phyloP scores from a whole-genome alignment of 2,113 vertebrate species.

The Pachycephala philippinensis region DNA sequence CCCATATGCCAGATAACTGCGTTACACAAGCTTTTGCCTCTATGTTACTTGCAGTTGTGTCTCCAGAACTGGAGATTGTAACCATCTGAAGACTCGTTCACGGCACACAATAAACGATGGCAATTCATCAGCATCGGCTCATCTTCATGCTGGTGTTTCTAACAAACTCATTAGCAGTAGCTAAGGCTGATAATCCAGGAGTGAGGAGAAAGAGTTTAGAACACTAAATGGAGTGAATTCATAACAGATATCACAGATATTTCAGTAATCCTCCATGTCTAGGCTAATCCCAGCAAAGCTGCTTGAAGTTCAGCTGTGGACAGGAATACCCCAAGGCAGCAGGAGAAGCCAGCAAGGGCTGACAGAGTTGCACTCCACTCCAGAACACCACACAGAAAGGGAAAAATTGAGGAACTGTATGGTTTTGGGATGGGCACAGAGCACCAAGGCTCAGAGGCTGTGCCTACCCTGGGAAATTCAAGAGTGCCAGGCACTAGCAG shows the following conservation, averaged over 20 bases:
- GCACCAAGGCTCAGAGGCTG: neutral
- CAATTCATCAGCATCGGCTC: accelerated
- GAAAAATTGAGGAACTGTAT: neutral
- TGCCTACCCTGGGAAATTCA: neutral
- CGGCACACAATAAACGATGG: neutral
- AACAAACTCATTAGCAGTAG: neutral
- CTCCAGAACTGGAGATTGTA: neutral
- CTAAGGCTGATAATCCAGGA: neutral
- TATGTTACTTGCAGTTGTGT: neutral
- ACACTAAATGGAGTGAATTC: neutral
- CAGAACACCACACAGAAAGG: neutral
- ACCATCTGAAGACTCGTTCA: neutral
- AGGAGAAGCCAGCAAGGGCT: neutral
- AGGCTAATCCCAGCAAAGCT: neutral
- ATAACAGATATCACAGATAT: neutral
- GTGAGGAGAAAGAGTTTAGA: neutral
- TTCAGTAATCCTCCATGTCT: neutral
- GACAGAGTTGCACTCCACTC: neutral
- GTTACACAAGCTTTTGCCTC: neutral
- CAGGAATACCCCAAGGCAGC: neutral
- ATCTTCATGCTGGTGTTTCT: neutral
- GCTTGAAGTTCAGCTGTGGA: neutral
- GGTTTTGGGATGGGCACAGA: neutral
- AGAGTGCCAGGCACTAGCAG: neutral
- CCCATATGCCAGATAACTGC: accelerated